Base-by-base conservation (phyloP, 2,888 invertebrate species). In the Pyralis farinalis region DNA sequence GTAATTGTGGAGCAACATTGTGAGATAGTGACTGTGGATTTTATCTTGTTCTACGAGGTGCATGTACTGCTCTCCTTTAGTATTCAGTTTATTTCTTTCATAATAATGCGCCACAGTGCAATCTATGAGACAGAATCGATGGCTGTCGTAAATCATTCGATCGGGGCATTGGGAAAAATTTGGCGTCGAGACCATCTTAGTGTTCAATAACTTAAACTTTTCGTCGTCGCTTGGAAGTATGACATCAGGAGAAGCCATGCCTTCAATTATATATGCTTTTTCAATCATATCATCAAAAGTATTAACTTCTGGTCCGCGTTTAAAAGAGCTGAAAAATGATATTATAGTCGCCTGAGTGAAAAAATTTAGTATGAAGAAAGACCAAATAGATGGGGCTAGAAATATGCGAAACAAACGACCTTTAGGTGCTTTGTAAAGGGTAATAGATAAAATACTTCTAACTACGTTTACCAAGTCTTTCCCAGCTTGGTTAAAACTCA, bases 331-430 rank as follows among this genome's bases (percentile, higher is more conserved):
- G 39, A 88, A 81, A 30, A 87, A 73, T 0, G 89, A 88, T 47
- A 78, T 73, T 9, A 90, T 83, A 7, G 70, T 76, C 0, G 87
- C 90, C 47, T 89, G 90, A 1, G 69, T 75, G 2, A 67, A 63
- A 53, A 87, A 90, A 50, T 81, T 89, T 4, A 89, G 50, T 3
- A 84, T 40, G 45, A 87, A 90, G 45, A 78, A 84, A 27, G 84
- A 63, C 86, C 87, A 89, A 20, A 86, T 63, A 1, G 75, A 64
- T 10, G 79, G 52, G 0, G 58, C 45, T n/a, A 86, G 51, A 47
- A 79, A 83, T 41, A 87, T 63, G 6, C 84, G 73, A 46, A 88
- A 81, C 0, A 69, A 67, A 10, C 48, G 37, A 9, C 58, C 61
- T 35, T 56, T 73, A 1, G 87, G 80, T 1, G 80, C 76, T 16